Evolutionary conservation across 2,113 vertebrate genomes (phyloP).

Genomic region (Scalopus aquaticus): DNA sequence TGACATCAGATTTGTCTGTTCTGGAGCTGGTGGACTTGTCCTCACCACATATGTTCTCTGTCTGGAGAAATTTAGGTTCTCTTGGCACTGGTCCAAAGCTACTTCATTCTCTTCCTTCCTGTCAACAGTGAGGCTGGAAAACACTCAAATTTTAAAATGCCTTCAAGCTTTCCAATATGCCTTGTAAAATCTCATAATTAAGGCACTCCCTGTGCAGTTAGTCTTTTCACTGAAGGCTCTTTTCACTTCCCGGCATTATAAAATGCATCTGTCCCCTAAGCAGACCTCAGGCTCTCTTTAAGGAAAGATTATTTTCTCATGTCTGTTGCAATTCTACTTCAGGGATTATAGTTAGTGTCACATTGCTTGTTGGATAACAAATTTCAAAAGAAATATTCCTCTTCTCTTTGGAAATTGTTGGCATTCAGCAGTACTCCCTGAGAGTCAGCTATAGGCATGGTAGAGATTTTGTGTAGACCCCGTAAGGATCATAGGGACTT

Average conservation of each 20-base stretch:
- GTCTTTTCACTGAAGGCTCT: background rate
- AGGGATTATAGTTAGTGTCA: slow-evolving; percentile 49
- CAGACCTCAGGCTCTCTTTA: background rate
- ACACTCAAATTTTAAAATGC: background rate
- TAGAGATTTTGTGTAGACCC: background rate
- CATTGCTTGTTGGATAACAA: slow-evolving; percentile 29
- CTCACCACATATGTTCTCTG: background rate
- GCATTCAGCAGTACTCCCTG: background rate
- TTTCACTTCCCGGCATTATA: background rate
- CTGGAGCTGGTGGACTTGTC: background rate
- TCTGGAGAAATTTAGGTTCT: background rate
- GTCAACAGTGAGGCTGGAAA: background rate
- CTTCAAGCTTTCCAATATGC: background rate
- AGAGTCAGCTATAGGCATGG: background rate
- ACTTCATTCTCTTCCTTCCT: background rate
- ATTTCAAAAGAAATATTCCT: slow-evolving; percentile 4
- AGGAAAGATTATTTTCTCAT: slow-evolving; percentile 54
- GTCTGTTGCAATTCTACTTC: slow-evolving; percentile 55
- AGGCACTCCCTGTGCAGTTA: background rate
- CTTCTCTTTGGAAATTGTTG: background rate
- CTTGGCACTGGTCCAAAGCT: background rate
- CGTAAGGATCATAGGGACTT: background rate
- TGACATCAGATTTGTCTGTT: background rate
- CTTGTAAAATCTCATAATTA: background rate
- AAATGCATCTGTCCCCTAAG: slow-evolving; percentile 14